Evolutionary conservation across 2,888 invertebrate species (phyloP), one percentile per base, ranked within the genome.

Genomic region (Opisthograptis luteolata): DNA sequence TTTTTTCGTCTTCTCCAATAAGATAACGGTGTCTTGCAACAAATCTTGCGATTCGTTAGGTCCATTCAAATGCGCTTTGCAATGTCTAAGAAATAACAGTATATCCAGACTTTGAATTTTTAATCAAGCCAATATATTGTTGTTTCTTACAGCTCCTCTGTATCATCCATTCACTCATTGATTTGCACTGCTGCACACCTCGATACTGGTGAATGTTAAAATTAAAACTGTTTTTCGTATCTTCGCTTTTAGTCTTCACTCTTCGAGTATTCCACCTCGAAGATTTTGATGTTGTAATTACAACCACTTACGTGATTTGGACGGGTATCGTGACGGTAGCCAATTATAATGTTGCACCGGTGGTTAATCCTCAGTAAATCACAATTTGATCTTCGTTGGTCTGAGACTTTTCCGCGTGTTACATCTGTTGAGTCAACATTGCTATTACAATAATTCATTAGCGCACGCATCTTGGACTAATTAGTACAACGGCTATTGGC

Each of bases 281-380:
- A 50, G 24, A 41, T 53, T 46, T 56, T 48, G 45, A 48, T 35
- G 50, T 56, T 49, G 54, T 62, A 63, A 66, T 62, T 64, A 58
- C 51, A 45, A 60, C 57, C 55, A 46, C 58, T 65, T 62, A 62
- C 57, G 52, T 52, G 49, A 55, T 67, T 67, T 62, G 42, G 64
- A 57, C 43, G 57, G 48, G 46, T 63, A 44, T 64, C 68, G 71
- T 72, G 71, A 62, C 58, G 48, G 15, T 35, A 36, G 25, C 37
- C 64, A 66, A 69, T 74, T 70, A 73, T 55, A 47, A 51, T 47
- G 54, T 47, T 45, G 56, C 43, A 40, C 50, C 43, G 41, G 27
- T 37, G 40, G 39, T 40, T 34, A 37, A 52, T 55, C 43, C 39
- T 34, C 40, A 54, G 44, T 48, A 45, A 51, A 56, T 62, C 48